Percentiles rank a stretch among this genome's conserved stretches.
phyloP scores from a whole-genome alignment of 2,888 invertebrate species.

The Ischnura elegans region DNA sequence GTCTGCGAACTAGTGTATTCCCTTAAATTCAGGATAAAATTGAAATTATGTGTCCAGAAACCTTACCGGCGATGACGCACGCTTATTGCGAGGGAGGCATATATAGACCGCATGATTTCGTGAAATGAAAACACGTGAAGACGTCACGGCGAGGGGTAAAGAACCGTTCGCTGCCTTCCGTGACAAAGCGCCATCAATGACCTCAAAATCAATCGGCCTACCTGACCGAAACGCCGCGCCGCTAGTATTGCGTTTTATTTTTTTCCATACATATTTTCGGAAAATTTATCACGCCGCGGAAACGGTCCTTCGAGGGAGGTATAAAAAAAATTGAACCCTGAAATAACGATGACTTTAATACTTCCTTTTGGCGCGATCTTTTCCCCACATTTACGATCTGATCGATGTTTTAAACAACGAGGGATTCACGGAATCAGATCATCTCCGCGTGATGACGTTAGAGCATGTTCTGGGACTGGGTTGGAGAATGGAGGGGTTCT shows the following conservation, averaged over 20 bases:
- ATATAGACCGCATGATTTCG: too few species aligned
- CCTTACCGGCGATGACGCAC: not conserved
- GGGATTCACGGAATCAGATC: not conserved
- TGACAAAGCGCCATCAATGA: constrained; percentile 30
- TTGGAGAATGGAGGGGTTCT: not conserved
- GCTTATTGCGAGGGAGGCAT: not conserved
- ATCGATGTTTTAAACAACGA: not conserved
- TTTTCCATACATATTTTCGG: too few species aligned
- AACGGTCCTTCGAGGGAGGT: not conserved
- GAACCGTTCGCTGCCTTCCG: not conserved
- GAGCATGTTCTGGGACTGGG: too few species aligned
- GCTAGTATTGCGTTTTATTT: not conserved
- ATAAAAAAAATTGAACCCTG: not conserved
- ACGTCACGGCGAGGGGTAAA: not conserved
- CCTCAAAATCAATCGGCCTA: not conserved
- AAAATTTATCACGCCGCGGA: not conserved
- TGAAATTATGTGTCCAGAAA: too few species aligned
- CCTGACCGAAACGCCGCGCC: not conserved
- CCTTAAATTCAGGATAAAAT: not conserved
- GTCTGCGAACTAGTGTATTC: not conserved
- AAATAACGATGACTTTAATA: not conserved
- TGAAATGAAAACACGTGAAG: not conserved
- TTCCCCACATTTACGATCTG: not conserved
- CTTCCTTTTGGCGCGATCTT: not conserved
- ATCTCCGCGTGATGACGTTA: not conserved